Evolutionary conservation across 1,140 invertebrate genomes (phyloP).

Genomic region (Drosophila pruinosa): DNA sequence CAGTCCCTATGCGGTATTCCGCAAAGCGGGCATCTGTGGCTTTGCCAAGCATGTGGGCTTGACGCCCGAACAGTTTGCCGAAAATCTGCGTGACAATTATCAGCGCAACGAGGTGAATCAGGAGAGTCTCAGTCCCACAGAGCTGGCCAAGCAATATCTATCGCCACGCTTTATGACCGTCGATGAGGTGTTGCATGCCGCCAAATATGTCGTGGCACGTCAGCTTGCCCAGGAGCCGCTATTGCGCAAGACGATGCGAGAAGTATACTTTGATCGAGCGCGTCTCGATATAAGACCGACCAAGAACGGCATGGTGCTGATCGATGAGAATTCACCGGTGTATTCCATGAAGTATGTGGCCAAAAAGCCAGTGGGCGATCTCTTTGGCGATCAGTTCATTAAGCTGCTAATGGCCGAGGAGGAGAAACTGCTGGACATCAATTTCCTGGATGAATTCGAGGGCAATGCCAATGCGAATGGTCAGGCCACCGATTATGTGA

Average conservation of each 20-base stretch:
- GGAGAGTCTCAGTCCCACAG: conserved; percentile 90
- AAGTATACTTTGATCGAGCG: conserved; percentile 95
- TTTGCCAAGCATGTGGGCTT: conserved; percentile 97
- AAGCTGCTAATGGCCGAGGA: conserved; percentile 92
- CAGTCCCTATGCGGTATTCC: conserved; percentile 94
- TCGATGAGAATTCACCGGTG: conserved; percentile 96
- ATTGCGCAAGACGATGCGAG: conserved; percentile 92
- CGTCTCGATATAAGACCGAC: conserved; percentile 93
- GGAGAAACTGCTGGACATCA: conserved; percentile 91
- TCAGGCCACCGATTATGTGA: conserved; percentile 87
- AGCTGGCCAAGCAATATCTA: conserved; percentile 90
- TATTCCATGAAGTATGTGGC: conserved; percentile 96
- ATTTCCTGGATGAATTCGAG: conserved; percentile 89
- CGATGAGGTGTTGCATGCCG: conserved; percentile 93
- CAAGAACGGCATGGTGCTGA: conserved; percentile 95
- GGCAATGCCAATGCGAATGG: conserved; percentile 87
- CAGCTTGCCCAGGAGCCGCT: conserved; percentile 96
- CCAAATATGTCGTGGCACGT: conserved; percentile 96
- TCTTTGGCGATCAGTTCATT: conserved; percentile 95
- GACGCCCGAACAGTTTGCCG: conserved; percentile 97
- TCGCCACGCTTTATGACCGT: conserved; percentile 84
- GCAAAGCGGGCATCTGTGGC: conserved; percentile 92
- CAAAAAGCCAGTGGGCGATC: conserved; percentile 96
- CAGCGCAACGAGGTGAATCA: conserved; percentile 98
- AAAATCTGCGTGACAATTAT: conserved; percentile 98